Evolutionary conservation across 2,113 vertebrate species (phyloP).

Genomic region (Myotis lucifugus): DNA sequence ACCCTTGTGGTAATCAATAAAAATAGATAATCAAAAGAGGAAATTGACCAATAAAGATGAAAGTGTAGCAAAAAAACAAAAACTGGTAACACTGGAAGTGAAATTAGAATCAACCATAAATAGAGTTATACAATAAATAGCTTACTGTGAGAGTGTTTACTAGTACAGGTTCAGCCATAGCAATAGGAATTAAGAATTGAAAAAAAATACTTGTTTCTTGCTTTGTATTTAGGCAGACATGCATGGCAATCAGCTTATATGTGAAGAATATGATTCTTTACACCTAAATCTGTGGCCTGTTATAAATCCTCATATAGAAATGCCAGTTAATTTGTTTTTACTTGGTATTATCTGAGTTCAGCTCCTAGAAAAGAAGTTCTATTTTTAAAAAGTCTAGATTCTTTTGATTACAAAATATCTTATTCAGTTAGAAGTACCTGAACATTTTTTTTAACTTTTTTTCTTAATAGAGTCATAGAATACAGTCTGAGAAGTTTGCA

Average conservation of each 20-base stretch:
- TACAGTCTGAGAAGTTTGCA: neutral
- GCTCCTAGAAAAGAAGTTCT: neutral
- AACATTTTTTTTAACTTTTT: neutral
- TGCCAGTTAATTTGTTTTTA: neutral
- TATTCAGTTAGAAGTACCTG: slow-evolving; percentile 6
- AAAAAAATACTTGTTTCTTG: neutral
- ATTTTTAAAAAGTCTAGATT: neutral
- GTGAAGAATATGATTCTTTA: neutral
- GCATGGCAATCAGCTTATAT: neutral
- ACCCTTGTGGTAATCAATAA: neutral
- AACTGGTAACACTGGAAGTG: neutral
- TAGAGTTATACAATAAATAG: neutral
- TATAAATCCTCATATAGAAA: neutral
- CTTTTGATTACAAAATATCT: neutral
- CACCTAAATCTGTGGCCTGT: neutral
- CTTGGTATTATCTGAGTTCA: neutral
- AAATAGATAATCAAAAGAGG: neutral
- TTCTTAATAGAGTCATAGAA: neutral
- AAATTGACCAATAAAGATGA: neutral
- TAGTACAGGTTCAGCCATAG: neutral
- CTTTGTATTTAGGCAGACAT: neutral
- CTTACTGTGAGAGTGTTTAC: neutral
- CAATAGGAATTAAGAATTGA: neutral
- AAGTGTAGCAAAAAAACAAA: neutral
- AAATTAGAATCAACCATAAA: neutral